Conservation (phyloP, 2,888 invertebrate genomes). For the Coecobrya sp. region DNA sequence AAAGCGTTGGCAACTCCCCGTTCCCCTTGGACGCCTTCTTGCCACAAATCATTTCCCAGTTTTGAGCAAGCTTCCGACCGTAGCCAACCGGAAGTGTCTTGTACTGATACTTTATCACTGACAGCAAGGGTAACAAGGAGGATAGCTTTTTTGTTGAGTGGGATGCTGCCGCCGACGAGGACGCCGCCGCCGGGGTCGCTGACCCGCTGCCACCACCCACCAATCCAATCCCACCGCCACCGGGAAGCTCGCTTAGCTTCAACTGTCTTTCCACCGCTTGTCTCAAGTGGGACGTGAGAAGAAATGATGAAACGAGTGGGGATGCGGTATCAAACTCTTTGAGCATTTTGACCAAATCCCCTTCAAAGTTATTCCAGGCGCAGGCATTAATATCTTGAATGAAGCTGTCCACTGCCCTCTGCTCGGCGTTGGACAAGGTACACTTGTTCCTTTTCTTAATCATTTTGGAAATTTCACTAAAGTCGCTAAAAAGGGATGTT, state of each 20-base stretch:
- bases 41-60: slow-evolving; percentile 82
- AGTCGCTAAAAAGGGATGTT: background rate
- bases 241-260: slow-evolving; percentile 35
- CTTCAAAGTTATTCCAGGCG: slow-evolving; percentile 70
- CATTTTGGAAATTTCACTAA: slow-evolving; percentile 70
- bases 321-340: slow-evolving; percentile 66
- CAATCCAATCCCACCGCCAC: background rate
- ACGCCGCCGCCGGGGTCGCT: background rate
- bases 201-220: background rate
- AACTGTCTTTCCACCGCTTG: slow-evolving; percentile 70
- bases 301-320: slow-evolving; percentile 65
- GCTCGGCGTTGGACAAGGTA: slow-evolving; percentile 58
- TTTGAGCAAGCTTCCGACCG: slow-evolving; percentile 79
- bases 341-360: slow-evolving; percentile 44
- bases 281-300: slow-evolving; percentile 68
- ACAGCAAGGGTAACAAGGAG: slow-evolving; percentile 71
- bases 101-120: slow-evolving; percentile 79
- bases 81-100: slow-evolving; percentile 79
- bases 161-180: slow-evolving; percentile 23
- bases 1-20: slow-evolving; percentile 79
- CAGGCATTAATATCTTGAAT: slow-evolving; percentile 73
- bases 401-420: slow-evolving; percentile 63
- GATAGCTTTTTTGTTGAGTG: slow-evolving; percentile 25
- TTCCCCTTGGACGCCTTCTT: slow-evolving; percentile 71
- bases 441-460: slow-evolving; percentile 71